phyloP scores from a whole-genome alignment of 2,113 vertebrate species.

The Ammodytes marinus region DNA sequence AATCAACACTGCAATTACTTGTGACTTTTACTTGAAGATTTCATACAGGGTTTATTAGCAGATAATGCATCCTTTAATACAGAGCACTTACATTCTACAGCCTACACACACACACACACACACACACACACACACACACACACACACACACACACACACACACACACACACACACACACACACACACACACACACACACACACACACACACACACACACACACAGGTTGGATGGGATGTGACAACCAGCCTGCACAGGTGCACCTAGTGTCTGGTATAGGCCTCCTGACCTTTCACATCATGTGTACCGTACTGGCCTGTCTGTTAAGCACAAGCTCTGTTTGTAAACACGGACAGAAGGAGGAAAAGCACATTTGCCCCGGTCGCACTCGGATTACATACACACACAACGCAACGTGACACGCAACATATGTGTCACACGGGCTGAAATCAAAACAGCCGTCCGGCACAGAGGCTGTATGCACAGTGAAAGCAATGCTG shows the following conservation, averaged over 20 bases:
- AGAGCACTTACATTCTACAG: constrained; percentile 13
- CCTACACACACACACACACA: background rate
- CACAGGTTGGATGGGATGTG: constrained; percentile 36
- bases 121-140: no score
- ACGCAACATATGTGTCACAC: constrained; percentile 83
- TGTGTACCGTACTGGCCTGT: constrained; percentile 40
- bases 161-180: no score
- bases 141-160: no score
- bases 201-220: background rate
- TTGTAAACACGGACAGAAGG: constrained; percentile 69
- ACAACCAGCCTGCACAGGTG: constrained; percentile 45
- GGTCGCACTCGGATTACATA: constrained; percentile 55
- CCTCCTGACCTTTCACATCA: constrained; percentile 44
- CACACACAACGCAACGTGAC: constrained; percentile 74
- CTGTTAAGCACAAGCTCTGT: constrained; percentile 48
- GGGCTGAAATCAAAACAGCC: constrained; percentile 76
- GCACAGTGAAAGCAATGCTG: constrained; percentile 54
- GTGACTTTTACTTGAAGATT: constrained; percentile 37
- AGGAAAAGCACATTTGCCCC: constrained; percentile 36
- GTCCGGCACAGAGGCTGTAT: constrained; percentile 44
- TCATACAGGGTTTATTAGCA: constrained; percentile 13
- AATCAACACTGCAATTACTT: constrained; percentile 42
- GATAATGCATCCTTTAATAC: constrained; percentile 51
- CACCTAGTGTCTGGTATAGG: background rate
- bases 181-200: no score